These are phyloP conservation scores for Todus mexicanus DNA, from an alignment of 2,797 vertebrate species.

Conservation along the genomic window DNA sequence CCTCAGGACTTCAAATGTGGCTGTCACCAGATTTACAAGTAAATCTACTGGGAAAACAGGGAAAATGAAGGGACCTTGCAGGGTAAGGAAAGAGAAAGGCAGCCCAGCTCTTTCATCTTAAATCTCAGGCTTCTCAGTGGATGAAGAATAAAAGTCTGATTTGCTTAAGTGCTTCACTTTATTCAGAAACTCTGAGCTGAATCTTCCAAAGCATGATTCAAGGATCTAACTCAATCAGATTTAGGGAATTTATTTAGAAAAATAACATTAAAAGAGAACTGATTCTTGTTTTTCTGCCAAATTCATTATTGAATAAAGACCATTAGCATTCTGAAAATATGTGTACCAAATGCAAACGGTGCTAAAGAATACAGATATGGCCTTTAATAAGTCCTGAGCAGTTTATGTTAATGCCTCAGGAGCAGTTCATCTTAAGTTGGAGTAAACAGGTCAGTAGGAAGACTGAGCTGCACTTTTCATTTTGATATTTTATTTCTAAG, in stretches of 20 bases:
- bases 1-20: constrained; percentile 39
- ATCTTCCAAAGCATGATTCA: neutral
- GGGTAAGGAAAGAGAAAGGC: constrained; percentile 21
- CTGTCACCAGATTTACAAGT: constrained; percentile 61
- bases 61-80: constrained; percentile 27
- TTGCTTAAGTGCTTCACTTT: constrained; percentile 11
- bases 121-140: neutral
- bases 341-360: neutral
- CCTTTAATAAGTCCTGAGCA: neutral
- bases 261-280: constrained; percentile 16
- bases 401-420: constrained; percentile 43
- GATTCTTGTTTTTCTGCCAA: constrained; percentile 44
- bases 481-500: neutral
- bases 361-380: neutral
- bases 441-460: neutral
- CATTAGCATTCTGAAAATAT: constrained; percentile 13
- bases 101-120: constrained; percentile 42
- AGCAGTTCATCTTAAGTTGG: constrained; percentile 9
- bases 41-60: constrained; percentile 58
- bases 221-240: constrained; percentile 5
- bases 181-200: constrained; percentile 19
- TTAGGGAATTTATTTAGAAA: constrained; percentile 45
- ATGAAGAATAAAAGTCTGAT: constrained; percentile 32
- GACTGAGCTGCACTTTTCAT: neutral
- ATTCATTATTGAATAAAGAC: constrained; percentile 34